Evolutionary conservation across 1,140 invertebrate genomes (phyloP), one percentile per base, ranked within the genome.

Genomic region (Cyphomyrmex costatus): DNA sequence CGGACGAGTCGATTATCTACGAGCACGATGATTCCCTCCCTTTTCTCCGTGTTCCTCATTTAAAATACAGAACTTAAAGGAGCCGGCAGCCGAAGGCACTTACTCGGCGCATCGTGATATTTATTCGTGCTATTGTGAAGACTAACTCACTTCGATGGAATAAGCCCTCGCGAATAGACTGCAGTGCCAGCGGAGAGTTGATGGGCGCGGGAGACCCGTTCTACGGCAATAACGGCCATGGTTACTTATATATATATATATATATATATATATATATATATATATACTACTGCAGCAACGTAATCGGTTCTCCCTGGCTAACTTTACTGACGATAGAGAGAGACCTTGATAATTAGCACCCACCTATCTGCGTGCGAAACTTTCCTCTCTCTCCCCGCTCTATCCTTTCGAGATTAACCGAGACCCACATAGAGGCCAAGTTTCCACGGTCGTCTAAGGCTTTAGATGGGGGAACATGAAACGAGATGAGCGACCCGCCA

Each of bases 341-440:
- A 76, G 88, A 90, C 86, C 89, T 89, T 90, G 89, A 90, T 90
- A 90, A 90, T 90, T 90, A 90, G 89, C 86, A 88, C 30, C 88
- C 70, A 88, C 88, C 89, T 90, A 87, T 89, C 80, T 51, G 36
- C 73, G 27, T 46, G 42, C 58, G 19, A 24, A 27, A 71, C 42
- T 30, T 63, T 49, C 65, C 14, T 2, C 12, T 30, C 16, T 16
- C 19, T 42, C 19, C 14, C 33, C 16, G 3, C 56, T 49, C n/a
- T 33, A 14, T 12, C 53, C 46, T 53, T 56, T 42, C 7, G 58
- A 85, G 89, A 90, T 83, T 90, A 90, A 90, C 86, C 86, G 76
- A 90, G 88, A 86, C 80, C 86, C 89, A 86, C 85, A 88, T 86
- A 88, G 86, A 90, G 63, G 63, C 27, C 42, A 86, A 90, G 86